phyloP scores from a whole-genome alignment of 2,113 vertebrate species.

The Oncorhynchus mykiss region DNA sequence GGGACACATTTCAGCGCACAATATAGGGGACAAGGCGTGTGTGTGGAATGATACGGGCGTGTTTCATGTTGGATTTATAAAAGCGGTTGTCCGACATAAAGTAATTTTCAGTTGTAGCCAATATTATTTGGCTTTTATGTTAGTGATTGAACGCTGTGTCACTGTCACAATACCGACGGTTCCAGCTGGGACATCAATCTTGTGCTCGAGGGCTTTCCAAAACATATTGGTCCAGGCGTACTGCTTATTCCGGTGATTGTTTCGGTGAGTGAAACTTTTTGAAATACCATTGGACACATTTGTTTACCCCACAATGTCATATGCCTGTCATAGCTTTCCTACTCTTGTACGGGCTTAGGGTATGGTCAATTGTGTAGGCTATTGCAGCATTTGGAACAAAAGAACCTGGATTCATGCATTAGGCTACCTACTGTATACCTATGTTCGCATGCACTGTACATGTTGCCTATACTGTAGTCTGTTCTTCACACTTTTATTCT shows the following conservation, averaged over 20 bases:
- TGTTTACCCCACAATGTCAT: background rate
- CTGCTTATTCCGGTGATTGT: constrained; percentile 51
- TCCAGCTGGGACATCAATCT: constrained; percentile 48
- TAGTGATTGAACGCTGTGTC: constrained; percentile 5
- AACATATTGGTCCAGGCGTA: constrained; percentile 4
- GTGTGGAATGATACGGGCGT: background rate
- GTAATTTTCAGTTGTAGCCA: background rate
- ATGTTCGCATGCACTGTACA: too few species aligned
- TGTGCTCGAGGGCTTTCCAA: constrained; percentile 4
- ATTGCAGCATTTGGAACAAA: too few species aligned
- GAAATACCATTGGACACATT: background rate
- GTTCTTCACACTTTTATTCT: too few species aligned
- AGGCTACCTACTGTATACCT: too few species aligned
- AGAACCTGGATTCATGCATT: too few species aligned
- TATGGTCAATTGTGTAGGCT: too few species aligned
- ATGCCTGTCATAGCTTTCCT: background rate
- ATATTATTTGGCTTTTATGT: background rate
- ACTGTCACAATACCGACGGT: background rate
- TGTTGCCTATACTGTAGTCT: too few species aligned
- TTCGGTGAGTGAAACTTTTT: constrained; percentile 70
- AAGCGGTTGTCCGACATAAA: background rate
- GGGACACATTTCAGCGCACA: constrained; percentile 41
- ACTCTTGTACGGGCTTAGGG: too few species aligned
- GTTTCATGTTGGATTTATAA: background rate
- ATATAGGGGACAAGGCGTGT: background rate